phyloP scores from a whole-genome alignment of 1,140 invertebrate species.

The Panagrolaimus sp. region DNA sequence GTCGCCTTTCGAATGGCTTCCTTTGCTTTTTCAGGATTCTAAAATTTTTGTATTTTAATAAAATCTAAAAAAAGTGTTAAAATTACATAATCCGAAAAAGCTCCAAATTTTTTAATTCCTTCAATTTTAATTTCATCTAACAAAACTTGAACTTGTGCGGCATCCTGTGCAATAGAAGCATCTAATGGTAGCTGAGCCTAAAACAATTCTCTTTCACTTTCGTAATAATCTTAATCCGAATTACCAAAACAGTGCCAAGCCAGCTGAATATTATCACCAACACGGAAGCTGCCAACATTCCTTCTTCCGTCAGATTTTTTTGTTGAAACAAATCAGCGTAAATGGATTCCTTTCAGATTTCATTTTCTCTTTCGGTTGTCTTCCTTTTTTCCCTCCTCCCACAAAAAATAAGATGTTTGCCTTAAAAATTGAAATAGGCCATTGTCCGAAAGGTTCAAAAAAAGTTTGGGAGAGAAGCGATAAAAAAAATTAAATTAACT shows the following conservation, averaged over 20 bases:
- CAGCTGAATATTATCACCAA: not conserved
- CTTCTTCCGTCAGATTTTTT: too few species aligned
- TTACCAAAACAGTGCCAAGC: not conserved
- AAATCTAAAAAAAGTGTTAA: not conserved
- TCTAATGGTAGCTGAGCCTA: not conserved
- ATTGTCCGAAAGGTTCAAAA: too few species aligned
- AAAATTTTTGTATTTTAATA: not conserved
- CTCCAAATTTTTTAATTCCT: constrained; percentile 18
- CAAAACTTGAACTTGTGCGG: constrained; percentile 18
- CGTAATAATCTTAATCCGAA: not conserved
- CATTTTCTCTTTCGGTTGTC: too few species aligned
- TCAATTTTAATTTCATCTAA: constrained; percentile 27
- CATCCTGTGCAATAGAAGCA: not conserved
- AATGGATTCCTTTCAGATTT: too few species aligned
- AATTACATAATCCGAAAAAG: constrained; percentile 20
- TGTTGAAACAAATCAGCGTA: too few species aligned
- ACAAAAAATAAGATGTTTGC: too few species aligned
- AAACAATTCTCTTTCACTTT: not conserved
- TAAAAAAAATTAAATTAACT: too few species aligned
- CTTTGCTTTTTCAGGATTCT: constrained; percentile 21
- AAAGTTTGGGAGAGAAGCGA: too few species aligned
- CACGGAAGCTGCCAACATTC: too few species aligned
- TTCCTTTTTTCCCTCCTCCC: too few species aligned
- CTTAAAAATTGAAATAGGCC: too few species aligned
- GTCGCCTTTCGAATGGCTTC: not conserved